These are phyloP conservation scores for Hemitrygon akajei DNA, from an alignment of 2,797 vertebrate species.

Conservation along the genomic window DNA sequence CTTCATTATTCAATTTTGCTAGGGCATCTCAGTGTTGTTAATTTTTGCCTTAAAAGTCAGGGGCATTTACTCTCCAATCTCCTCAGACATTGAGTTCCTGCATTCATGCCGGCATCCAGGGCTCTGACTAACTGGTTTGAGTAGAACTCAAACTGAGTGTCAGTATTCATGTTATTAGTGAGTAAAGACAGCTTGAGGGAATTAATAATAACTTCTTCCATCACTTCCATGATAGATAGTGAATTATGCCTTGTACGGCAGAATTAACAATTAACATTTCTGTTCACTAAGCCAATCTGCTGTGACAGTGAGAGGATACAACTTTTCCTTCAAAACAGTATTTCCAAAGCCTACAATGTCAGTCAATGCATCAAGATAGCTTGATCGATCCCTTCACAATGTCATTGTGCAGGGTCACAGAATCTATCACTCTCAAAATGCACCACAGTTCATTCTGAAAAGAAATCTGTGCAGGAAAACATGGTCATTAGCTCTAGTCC, in stretches of 20 bases:
- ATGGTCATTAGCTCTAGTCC: background rate
- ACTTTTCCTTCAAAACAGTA: background rate
- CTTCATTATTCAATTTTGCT: background rate
- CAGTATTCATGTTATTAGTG: background rate
- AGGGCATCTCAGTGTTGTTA: background rate
- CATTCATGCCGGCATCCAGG: background rate
- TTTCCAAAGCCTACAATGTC: background rate
- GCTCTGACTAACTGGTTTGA: background rate
- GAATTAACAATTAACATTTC: background rate
- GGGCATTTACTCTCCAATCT: background rate
- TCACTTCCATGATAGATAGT: background rate
- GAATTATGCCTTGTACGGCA: background rate
- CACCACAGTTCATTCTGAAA: background rate
- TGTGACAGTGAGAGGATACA: background rate
- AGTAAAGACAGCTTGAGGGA: background rate
- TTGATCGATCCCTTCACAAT: background rate
- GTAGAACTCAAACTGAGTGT: background rate
- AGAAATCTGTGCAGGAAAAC: background rate
- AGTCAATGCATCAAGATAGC: background rate
- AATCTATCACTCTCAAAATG: background rate
- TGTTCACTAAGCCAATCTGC: background rate
- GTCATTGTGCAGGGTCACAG: background rate
- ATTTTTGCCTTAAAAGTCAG: background rate
- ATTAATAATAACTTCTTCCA: background rate
- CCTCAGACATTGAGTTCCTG: background rate